Evolutionary conservation across 2,888 invertebrate species (phyloP), one percentile per base, ranked within the genome.

Genomic region (Andricus curvator): DNA sequence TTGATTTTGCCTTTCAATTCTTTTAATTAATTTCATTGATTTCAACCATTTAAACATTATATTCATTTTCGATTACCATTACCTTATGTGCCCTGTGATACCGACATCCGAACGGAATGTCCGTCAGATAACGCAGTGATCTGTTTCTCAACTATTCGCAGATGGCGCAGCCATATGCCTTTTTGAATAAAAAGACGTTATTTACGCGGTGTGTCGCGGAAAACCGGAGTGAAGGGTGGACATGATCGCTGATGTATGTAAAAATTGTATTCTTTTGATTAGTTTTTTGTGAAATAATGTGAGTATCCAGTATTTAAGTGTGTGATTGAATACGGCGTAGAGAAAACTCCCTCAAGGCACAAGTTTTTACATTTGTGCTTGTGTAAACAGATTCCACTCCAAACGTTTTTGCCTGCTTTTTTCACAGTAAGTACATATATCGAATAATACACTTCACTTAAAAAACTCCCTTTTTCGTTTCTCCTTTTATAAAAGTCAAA

Each of bases 161-260:
- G 74, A 74, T 74, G 56, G n/a, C 56, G 74, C 22, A 6, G n/a
- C 25, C 5, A 29, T 9, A 17, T 25, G 37, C 2, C 20, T 74
- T 74, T 74, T 70, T 70, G 33, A 74, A 74, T 74, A 56, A 60
- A 74, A 74, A 74, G 74, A 74, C 74, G 74, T 74, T 74, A 74
- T 56, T 74, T 74, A 56, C 74, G 56, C 70, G 22, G 51, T 60
- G 60, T 22, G 48, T 51, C 51, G 33, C n/a, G 56, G 33, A 74
- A 56, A 20, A 29, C n/a, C 56, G 20, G 13, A 33, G 51, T 37
- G 15, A 62, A 64, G 56, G n/a, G 56, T 20, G n/a, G 29, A 56
- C 33, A 33, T 74, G 51, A 33, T n/a, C n/a, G 56, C 29, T 20
- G 20, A 29, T 51, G 51, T 56, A 51, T 4, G 20, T 51, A 20